Evolutionary conservation across 2,888 invertebrate genomes (phyloP), one percentile per base, ranked within the genome.

Genomic region (Andrena praecox): DNA sequence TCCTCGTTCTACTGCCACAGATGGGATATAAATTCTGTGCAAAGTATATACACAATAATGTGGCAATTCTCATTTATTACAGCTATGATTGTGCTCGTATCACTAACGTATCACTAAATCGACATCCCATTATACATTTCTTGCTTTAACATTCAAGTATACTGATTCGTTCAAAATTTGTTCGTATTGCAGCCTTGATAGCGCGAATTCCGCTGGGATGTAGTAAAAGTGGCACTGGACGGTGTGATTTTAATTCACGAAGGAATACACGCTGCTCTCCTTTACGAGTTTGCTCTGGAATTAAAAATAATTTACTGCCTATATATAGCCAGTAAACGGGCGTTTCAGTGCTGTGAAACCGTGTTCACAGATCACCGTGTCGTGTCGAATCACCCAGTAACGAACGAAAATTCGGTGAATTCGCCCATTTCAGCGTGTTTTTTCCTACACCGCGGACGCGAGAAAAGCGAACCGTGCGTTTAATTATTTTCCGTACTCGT

Each of bases 401-500:
- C 76, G 64, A 66, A 72, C 68, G 52, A 73, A 73, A 82, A 77
- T 77, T 66, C 56, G 29, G 69, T 20, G 69, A 73, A 81, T 74
- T 73, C 73, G 52, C 73, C 72, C 64, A 54, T 82, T 82, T 73
- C 29, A 68, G 69, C 77, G 66, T 63, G 73, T 77, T 82, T 77
- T 62, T 52, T 35, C 10, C 29, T 16, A 16, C 54, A 66, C 62
- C 33, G 67, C 16, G 62, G 16, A 10, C 33, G 31, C 42, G 27
- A 33, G 50, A 20, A 64, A 69, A 69, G 66, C 33, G 81, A 54
- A 82, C 68, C 82, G 54, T 16, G 67, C 63, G 82, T 82, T 82
- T 72, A 81, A 82, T 82, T 82, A 81, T 81, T 82, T 81, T 68
- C 72, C 50, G 71, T 72, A 33, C 63, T 35, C 52, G 20, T 68